Base-by-base conservation (phyloP, 2,888 invertebrate genomes). In the Trissonchulus sp. region DNA sequence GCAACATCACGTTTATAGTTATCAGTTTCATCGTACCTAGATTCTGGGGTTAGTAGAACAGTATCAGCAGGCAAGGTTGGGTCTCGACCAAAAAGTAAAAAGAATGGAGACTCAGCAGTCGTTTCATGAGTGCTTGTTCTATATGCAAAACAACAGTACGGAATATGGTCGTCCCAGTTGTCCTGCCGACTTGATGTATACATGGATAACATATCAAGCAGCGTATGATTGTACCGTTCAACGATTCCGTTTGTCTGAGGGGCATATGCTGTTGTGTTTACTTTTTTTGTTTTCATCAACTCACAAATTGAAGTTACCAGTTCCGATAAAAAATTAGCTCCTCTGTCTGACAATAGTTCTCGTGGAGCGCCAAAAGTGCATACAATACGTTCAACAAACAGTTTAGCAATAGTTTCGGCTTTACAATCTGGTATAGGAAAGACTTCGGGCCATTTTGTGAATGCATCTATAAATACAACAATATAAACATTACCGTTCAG, bases 391-490 rank as follows among this genome's bases (percentile, higher is more conserved):
- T 78, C 74, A 2, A 76, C 74, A 31, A 80, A 68, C 31, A 78
- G 74, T 30, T 74, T 76, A 0, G 82, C 81, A n/a, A 82, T 78
- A 0, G 81, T 81, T 30, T 76, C 77, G 0, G 82, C 80, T 62
- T 79, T 78, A 63, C 81, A 81, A 37, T 81, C 79, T 0, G 81
- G 80, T 36, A 83, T 68, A 2, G 83, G 77, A 63, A 82, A 33
- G 75, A 77, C 77, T 80, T 79, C 3, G 76, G 72, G 68, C 65
- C 63, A 81, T n/a, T 77, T 74, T 2, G 79, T 77, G 2, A 79
- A 77, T 30, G 78, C 72, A 73, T 77, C 76, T 23, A 76, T 78
- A 1, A 77, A 74, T 1, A 76, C 77, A 8, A 80, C 34, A 37
- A 80, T 77, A 36, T 79, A 80, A 65, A 78, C 76, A n/a, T 81